Conservation (phyloP, 1,140 invertebrate genomes). For the Caenorhabditis inopinata region DNA sequence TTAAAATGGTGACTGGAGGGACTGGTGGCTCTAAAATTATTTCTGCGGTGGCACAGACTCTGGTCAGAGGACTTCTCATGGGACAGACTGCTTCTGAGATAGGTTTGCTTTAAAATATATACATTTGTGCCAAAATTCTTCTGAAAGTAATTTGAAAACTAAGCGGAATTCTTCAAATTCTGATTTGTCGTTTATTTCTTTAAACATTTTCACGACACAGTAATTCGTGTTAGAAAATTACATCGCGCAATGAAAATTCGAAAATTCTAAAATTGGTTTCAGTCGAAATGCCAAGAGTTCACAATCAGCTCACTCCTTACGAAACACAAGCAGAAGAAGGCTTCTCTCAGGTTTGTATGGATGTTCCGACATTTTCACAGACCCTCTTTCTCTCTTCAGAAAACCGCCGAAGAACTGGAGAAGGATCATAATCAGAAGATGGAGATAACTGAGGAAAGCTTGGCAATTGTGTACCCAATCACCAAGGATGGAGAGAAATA, state of each 20-base stretch:
- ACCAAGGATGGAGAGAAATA: not conserved
- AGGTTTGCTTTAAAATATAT: not conserved
- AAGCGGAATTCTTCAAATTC: too few relatives aligned
- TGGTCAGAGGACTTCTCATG: conserved; percentile 80
- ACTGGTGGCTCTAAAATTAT: conserved; percentile 87
- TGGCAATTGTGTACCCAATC: conserved; percentile 24
- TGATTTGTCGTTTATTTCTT: too few relatives aligned
- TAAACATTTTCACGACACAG: too few relatives aligned
- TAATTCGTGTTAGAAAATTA: too few relatives aligned
- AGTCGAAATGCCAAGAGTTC: conserved; percentile 81
- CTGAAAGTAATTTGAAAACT: too few relatives aligned
- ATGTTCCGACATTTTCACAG: not conserved
- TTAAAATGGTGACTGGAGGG: conserved; percentile 77
- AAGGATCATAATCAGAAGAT: conserved; percentile 17
- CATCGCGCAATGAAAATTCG: too few relatives aligned
- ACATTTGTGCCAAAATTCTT: too few relatives aligned
- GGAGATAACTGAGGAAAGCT: not conserved
- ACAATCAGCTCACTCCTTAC: conserved; percentile 83
- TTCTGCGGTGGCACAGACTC: conserved; percentile 77
- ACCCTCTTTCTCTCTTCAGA: not conserved
- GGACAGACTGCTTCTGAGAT: conserved; percentile 79
- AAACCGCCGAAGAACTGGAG: not conserved
- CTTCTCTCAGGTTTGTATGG: not conserved
- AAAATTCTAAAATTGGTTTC: conserved; percentile 62
- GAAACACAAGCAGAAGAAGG: not conserved